These are phyloP conservation scores for Tetranychus cinnabarinus DNA, from an alignment of 1,140 invertebrate species.

Conservation along the genomic window DNA sequence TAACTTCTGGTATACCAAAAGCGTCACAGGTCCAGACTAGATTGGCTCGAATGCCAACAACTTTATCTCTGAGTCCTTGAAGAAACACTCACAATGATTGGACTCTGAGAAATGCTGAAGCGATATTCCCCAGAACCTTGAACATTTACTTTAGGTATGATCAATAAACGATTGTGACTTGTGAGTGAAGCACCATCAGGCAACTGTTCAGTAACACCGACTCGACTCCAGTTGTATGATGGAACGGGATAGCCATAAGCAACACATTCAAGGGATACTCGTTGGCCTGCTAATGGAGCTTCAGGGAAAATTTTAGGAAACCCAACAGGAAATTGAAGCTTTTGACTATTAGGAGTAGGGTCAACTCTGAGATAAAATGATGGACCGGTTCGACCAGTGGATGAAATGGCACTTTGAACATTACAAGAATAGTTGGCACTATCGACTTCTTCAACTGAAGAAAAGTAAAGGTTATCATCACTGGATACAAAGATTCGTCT, in stretches of 20 bases:
- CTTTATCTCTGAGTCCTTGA: constrained; percentile 61
- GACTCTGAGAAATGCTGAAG: constrained; percentile 50
- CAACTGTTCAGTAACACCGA: constrained; percentile 30
- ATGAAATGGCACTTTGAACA: constrained; percentile 59
- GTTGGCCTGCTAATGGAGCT: constrained; percentile 59
- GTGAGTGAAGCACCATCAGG: constrained; percentile 40
- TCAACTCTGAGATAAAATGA: constrained; percentile 48
- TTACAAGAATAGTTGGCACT: constrained; percentile 73
- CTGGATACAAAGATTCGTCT: constrained; percentile 69
- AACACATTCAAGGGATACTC: constrained; percentile 75
- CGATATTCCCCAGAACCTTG: constrained; percentile 82
- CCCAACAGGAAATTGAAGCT: constrained; percentile 72
- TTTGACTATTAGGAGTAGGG: constrained; percentile 58
- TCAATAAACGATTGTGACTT: constrained; percentile 62
- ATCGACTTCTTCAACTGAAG: constrained; percentile 71
- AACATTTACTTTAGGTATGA: constrained; percentile 55
- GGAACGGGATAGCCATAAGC: constrained; percentile 87
- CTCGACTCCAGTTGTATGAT: constrained; percentile 72
- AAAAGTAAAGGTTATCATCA: constrained; percentile 82
- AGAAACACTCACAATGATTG: constrained; percentile 78
- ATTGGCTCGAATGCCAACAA: constrained; percentile 48
- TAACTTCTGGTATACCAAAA: constrained; percentile 77
- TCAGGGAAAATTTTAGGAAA: constrained; percentile 84
- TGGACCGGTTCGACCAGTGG: constrained; percentile 67
- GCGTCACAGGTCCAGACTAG: constrained; percentile 84